Conservation (phyloP, 2,888 invertebrate genomes). For the Alcis repandata region DNA sequence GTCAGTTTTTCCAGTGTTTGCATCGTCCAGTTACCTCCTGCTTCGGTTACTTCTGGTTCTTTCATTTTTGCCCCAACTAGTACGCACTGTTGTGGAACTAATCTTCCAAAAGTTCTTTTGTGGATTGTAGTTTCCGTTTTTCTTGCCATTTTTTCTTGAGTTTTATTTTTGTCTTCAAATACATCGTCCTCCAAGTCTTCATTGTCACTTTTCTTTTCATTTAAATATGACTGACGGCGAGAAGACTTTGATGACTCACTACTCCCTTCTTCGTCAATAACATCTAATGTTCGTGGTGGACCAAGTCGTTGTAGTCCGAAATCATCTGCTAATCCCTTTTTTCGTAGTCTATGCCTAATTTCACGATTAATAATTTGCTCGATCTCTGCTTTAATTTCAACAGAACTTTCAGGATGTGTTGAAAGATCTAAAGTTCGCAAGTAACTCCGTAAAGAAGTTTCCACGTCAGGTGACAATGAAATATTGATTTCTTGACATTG, state of each 20-base stretch:
- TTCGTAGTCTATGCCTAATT: slow-evolving; percentile 75
- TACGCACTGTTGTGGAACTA: slow-evolving; percentile 81
- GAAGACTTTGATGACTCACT: slow-evolving; percentile 88
- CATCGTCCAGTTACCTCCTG: slow-evolving; percentile 85
- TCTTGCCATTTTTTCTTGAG: slow-evolving; percentile 53
- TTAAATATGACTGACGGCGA: slow-evolving; percentile 82
- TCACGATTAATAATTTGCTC: slow-evolving; percentile 79
- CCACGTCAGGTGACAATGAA: slow-evolving; percentile 86
- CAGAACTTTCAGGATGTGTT: slow-evolving; percentile 76
- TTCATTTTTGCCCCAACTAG: slow-evolving; percentile 88
- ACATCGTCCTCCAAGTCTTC: slow-evolving; percentile 84
- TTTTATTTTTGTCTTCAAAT: slow-evolving; percentile 71
- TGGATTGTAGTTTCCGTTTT: slow-evolving; percentile 56
- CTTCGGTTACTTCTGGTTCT: slow-evolving; percentile 85
- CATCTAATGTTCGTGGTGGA: slow-evolving; percentile 90
- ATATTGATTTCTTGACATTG: slow-evolving; percentile 70
- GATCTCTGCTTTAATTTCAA: slow-evolving; percentile 80
- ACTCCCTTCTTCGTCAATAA: slow-evolving; percentile 92
- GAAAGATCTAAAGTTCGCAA: slow-evolving; percentile 86
- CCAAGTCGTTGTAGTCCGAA: slow-evolving; percentile 78
- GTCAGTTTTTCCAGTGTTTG: slow-evolving; percentile 82
- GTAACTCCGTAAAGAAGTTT: slow-evolving; percentile 84
- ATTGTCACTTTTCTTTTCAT: slow-evolving; percentile 78
- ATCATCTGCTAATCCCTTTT: slow-evolving; percentile 77
- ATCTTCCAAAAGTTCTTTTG: slow-evolving; percentile 68